These are phyloP conservation scores for Galeopsomyia nigrocyanea DNA, from an alignment of 2,888 invertebrate genomes.

Conservation along the genomic window DNA sequence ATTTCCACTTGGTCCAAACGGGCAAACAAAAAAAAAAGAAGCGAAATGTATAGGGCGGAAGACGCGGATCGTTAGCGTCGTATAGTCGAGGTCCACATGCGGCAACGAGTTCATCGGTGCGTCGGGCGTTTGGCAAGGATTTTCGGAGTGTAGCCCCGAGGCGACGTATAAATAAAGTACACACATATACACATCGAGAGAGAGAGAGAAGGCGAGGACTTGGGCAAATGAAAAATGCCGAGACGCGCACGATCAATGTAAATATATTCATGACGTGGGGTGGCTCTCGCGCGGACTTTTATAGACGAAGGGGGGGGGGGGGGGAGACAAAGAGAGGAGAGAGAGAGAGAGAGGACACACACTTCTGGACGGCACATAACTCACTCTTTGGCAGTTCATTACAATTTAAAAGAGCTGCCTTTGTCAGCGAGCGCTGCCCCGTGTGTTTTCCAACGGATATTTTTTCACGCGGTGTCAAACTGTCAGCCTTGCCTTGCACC, in stretches of 20 bases:
- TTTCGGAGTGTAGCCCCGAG: conserved; percentile 48
- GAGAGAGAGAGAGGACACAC: conserved; percentile 57
- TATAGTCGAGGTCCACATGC: conserved; percentile 23
- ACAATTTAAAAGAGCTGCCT: conserved; percentile 67
- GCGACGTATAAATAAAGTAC: conserved; percentile 64
- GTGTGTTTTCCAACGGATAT: conserved; percentile 49
- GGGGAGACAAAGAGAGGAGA: conserved; percentile 50
- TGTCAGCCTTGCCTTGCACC: conserved; percentile 29
- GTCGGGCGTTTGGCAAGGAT: conserved; percentile 41
- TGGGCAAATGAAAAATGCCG: conserved; percentile 57
- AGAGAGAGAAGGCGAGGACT: background rate
- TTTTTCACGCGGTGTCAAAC: conserved; percentile 47
- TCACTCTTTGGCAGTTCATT: conserved; percentile 69
- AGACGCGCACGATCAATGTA: conserved; percentile 67
- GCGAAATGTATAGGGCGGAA: background rate
- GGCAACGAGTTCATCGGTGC: conserved; percentile 43
- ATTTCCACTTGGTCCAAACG: too few species aligned
- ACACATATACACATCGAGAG: conserved; percentile 42
- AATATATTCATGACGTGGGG: conserved; percentile 69
- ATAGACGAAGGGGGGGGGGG: conserved; percentile 36
- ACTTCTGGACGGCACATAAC: conserved; percentile 67
- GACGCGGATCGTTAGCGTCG: background rate
- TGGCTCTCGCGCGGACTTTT: conserved; percentile 52
- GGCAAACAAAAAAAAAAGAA: background rate
- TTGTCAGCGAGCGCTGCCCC: conserved; percentile 56